Conservation (phyloP, 2,797 vertebrate genomes). For the Oryzias dopingdopingensis region DNA sequence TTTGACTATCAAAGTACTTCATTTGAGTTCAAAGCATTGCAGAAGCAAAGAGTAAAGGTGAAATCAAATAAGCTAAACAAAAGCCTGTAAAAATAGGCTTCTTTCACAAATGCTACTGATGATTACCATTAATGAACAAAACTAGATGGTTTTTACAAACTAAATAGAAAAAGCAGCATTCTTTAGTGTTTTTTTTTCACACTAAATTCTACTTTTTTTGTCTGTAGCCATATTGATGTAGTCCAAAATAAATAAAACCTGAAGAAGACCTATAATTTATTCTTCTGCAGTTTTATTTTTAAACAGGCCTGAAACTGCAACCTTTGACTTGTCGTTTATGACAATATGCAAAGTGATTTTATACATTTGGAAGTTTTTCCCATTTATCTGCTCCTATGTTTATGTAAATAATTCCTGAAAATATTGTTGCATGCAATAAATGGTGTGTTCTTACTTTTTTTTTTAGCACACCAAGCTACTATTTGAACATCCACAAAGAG, state of each 20-base stretch:
- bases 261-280: slow-evolving; percentile 55
- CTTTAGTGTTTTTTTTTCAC: too few relatives aligned
- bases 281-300: slow-evolving; percentile 42
- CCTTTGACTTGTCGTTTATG: slow-evolving; percentile 23
- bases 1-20: too few relatives aligned
- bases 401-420: slow-evolving; percentile 35
- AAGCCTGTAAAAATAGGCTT: too few relatives aligned
- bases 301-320: slow-evolving; percentile 29
- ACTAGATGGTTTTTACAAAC: too few relatives aligned
- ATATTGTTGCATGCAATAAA: too few relatives aligned
- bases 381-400: slow-evolving; percentile 30
- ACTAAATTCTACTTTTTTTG: slow-evolving; percentile 36
- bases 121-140: too few relatives aligned
- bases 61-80: too few relatives aligned
- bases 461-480: neutral
- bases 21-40: too few relatives aligned
- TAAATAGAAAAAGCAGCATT: too few relatives aligned
- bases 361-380: slow-evolving; percentile 9
- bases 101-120: too few relatives aligned
- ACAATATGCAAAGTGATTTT: neutral
- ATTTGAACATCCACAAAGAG: neutral
- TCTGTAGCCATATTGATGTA: slow-evolving; percentile 39
- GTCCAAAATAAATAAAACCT: slow-evolving; percentile 64
- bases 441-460: neutral
- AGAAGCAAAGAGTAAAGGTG: too few relatives aligned